These are phyloP conservation scores for Electrophaes corylata DNA, from an alignment of 2,888 invertebrate species.

Conservation along the genomic window DNA sequence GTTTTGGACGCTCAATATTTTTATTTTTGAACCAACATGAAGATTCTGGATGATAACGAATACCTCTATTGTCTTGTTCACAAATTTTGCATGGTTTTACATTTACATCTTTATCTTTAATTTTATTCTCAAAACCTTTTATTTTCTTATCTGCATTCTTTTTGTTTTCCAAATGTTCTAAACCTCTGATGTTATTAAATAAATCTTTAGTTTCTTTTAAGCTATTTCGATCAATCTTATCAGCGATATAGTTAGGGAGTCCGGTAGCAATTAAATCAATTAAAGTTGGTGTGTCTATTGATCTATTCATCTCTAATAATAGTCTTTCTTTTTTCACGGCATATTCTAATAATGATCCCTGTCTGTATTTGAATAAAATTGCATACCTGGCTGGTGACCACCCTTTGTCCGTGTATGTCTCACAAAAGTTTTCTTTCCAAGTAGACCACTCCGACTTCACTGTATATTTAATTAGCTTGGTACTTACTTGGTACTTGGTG, in stretches of 20 bases:
- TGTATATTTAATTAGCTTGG: neutral
- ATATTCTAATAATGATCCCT: neutral
- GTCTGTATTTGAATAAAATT: neutral
- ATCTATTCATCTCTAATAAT: neutral
- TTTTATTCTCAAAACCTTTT: no score
- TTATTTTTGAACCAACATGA: constrained; percentile 34
- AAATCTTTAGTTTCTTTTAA: constrained; percentile 12
- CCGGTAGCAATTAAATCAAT: neutral
- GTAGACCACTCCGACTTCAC: neutral
- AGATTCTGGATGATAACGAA: constrained; percentile 30
- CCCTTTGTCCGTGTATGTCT: neutral
- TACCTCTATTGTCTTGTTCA: constrained; percentile 27
- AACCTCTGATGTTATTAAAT: constrained; percentile 15
- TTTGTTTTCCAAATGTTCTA: constrained; percentile 22
- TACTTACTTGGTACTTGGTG: no score
- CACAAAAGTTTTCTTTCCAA: neutral
- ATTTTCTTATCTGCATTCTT: constrained; percentile 12
- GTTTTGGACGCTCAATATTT: no score
- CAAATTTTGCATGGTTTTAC: constrained; percentile 31
- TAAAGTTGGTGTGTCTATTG: neutral
- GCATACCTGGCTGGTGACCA: neutral
- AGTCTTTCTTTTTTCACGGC: neutral
- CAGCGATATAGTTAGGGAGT: neutral
- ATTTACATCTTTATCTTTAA: neutral
- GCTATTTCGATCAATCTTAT: constrained; percentile 19